A percentile compares a stretch with the other conserved stretches of the same genome.
Conservation (phyloP, 2,888 invertebrate genomes). For the Seladonia tumulorum region DNA sequence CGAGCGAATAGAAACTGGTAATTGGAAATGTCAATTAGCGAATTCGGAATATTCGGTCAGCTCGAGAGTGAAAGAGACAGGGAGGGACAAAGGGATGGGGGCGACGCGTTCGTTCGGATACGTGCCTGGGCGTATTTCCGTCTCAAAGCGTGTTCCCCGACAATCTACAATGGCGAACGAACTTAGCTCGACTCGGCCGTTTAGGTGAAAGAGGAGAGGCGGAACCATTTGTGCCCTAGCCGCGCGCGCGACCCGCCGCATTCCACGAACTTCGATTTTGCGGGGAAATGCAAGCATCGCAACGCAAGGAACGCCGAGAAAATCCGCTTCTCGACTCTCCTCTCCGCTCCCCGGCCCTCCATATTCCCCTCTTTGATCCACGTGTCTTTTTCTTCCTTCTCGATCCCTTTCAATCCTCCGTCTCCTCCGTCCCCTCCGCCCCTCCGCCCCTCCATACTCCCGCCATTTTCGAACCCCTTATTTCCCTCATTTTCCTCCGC, state of each 20-base stretch:
- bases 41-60: slow-evolving; percentile 22
- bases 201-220: slow-evolving; percentile 39
- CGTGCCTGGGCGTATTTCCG: slow-evolving; percentile 47
- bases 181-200: slow-evolving; percentile 42
- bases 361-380: not conserved
- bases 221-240: slow-evolving; percentile 24
- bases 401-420: not conserved
- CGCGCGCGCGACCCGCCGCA: slow-evolving; percentile 13
- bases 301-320: slow-evolving; percentile 8
- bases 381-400: not conserved
- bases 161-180: slow-evolving; percentile 41
- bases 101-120: slow-evolving; percentile 13
- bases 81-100: not conserved
- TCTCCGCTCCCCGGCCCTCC: not conserved
- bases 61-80: not conserved
- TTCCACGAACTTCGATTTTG: slow-evolving; percentile 54
- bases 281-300: slow-evolving; percentile 16
- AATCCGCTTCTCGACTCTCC: not conserved
- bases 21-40: slow-evolving; percentile 11
- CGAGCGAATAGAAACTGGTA: not conserved
- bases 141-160: slow-evolving; percentile 31
- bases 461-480: not conserved
- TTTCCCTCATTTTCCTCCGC: not conserved
- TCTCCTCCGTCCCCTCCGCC: not conserved
- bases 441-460: too few relatives aligned